Percentiles rank a stretch among this genome's conserved stretches.
phyloP scores from a whole-genome alignment of 2,113 vertebrate species.

The Montifringilla adamsi region DNA sequence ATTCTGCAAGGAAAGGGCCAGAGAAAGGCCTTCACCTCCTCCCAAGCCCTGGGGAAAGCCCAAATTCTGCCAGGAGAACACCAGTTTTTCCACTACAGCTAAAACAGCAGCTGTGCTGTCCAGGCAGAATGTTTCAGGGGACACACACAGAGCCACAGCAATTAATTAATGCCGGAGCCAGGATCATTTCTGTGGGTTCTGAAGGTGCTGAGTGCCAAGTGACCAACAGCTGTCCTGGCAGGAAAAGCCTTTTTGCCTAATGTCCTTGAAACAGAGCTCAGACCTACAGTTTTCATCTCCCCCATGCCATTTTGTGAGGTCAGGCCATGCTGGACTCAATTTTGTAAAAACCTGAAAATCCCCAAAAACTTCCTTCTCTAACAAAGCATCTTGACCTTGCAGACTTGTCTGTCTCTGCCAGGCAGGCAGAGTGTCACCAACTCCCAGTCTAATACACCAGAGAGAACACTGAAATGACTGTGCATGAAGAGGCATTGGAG shows the following conservation, averaged over 20 bases:
- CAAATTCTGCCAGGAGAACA: neutral
- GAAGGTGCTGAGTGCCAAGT: neutral
- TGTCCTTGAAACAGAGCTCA: neutral
- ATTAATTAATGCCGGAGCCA: neutral
- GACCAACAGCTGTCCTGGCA: neutral
- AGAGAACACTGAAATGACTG: constrained; percentile 29
- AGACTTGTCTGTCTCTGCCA: neutral
- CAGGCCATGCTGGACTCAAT: neutral
- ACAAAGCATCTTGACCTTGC: neutral
- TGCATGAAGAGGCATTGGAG: neutral
- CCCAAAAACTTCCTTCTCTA: neutral
- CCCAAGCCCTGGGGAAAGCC: neutral
- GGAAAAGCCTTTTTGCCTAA: neutral
- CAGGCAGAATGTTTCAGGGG: neutral
- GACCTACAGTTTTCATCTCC: neutral
- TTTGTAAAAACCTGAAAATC: neutral
- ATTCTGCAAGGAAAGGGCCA: neutral
- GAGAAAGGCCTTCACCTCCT: neutral
- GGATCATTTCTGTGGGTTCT: neutral
- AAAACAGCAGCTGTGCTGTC: neutral
- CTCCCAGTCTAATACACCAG: constrained; percentile 6
- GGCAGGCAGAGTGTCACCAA: neutral
- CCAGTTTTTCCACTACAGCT: neutral
- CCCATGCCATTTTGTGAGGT: neutral
- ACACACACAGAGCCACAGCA: neutral